Evolutionary conservation across 92 coral and sea anemone genomes (phyloP).

Genomic region (Epizoanthus illoricatus): DNA sequence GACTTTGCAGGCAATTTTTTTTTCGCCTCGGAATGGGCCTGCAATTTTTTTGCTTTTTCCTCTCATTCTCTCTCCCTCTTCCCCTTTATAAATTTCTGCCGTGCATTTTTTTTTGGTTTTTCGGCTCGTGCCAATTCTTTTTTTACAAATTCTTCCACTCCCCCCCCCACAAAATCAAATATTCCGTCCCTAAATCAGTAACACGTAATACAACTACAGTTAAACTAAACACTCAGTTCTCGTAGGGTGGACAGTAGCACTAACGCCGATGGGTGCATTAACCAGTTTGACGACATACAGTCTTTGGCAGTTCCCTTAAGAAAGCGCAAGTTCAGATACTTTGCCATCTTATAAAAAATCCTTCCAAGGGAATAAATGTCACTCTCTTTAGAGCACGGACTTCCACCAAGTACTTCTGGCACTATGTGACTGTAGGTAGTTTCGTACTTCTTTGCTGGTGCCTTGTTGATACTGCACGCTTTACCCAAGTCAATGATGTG

Average conservation of each 20-base stretch:
- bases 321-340: background rate
- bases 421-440: slow-evolving; percentile 18
- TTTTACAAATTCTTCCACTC: too few species aligned
- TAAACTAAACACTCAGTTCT: background rate
- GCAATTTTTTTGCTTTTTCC: too few species aligned
- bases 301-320: slow-evolving; percentile 14
- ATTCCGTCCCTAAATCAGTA: background rate
- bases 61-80: too few species aligned
- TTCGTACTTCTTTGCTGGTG: slow-evolving; percentile 28
- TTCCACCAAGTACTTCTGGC: slow-evolving; percentile 41
- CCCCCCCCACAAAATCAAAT: too few species aligned
- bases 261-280: slow-evolving; percentile 10
- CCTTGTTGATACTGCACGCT: slow-evolving; percentile 12
- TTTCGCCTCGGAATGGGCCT: too few species aligned
- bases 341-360: slow-evolving; percentile 28
- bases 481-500: slow-evolving; percentile 37
- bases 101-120: too few species aligned
- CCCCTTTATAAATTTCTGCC: too few species aligned
- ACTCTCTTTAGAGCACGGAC: slow-evolving; percentile 34
- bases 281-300: background rate
- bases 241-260: background rate
- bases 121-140: too few species aligned
- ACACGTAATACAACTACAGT: background rate
- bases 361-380: slow-evolving; percentile 42
- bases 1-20: too few species aligned